Base-by-base conservation (phyloP, 2,113 vertebrate genomes). In the Albula goreensis region DNA sequence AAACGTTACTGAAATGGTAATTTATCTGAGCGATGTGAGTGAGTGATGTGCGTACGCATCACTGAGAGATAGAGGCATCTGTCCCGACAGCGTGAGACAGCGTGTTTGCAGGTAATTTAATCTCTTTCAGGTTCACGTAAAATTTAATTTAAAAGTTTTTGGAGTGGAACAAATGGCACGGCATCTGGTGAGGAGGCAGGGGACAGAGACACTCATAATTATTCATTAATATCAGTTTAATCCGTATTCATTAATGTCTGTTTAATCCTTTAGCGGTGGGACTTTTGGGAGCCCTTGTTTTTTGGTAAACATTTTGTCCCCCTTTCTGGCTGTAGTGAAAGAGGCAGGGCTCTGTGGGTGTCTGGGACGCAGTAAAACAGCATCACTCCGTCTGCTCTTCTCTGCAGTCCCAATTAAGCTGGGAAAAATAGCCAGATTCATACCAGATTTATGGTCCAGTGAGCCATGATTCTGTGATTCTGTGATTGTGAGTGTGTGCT, bases 1-100 rank as follows among this genome's bases (percentile, higher is more conserved):
- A 22, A 70, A 0, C 19, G 17, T 2, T 22, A 19, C 19, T 63
- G 56, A 51, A 63, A 50, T 17, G 7, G 48, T 52, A 80, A 81
- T 78, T 41, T 66, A 66, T 66, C 3, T 22, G 60, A 66, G 9
- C 60, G 19, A 5, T 15, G 19, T 66, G 15, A 66, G 60, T 66
- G 31, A 66, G 60, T 22, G 17, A 19, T 41, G 83, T 56, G 19
- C 66, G 17, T 63, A n/a, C 50, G 78, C 78, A 19, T 50, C 52
- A 49, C 56, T 7, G 56, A 60, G 78, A 80, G 56, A 80, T 48
- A 85, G 48, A 15, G 31, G 53, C 78, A 66, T 85, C 48, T 50
- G 60, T 85, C 78, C 63, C 66, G 85, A 66, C 85, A 85, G 78
- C 19, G 31, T 41, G 48, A 85, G 84, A 85, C 50, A n/a, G n/a